phyloP scores from a whole-genome alignment of 2,113 vertebrate species.

The Cyprichromis sp. region DNA sequence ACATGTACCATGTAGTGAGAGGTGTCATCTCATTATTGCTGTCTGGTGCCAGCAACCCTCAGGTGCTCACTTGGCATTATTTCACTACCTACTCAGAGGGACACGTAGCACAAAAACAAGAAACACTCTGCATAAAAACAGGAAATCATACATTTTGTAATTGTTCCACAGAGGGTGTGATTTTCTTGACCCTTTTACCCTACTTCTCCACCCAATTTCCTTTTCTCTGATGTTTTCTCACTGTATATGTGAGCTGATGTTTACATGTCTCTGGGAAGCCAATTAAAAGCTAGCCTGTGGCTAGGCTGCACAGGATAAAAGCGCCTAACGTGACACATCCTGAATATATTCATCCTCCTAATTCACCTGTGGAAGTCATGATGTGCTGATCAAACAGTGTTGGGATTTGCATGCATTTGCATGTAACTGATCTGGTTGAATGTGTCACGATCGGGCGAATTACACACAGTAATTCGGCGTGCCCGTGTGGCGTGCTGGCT shows the following conservation, averaged over 20 bases:
- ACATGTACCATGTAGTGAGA: neutral
- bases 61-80: neutral
- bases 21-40: neutral
- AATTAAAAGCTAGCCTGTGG: constrained; percentile 64
- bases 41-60: neutral
- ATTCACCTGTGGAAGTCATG: constrained; percentile 26
- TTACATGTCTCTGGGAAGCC: constrained; percentile 54
- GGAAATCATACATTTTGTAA: neutral
- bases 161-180: neutral
- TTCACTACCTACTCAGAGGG: neutral
- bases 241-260: constrained; percentile 42
- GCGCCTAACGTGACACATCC: constrained; percentile 28
- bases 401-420: neutral
- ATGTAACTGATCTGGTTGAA: neutral
- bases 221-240: constrained; percentile 28
- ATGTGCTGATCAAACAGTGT: constrained; percentile 17
- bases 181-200: neutral
- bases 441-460: too few relatives aligned
- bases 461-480: too few relatives aligned
- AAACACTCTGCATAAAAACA: neutral
- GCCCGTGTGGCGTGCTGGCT: too few relatives aligned
- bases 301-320: constrained; percentile 38
- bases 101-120: neutral
- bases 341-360: constrained; percentile 18
- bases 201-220: neutral